These are phyloP conservation scores for Dipodomys merriami DNA, from an alignment of 2,113 vertebrate genomes.

Conservation along the genomic window DNA sequence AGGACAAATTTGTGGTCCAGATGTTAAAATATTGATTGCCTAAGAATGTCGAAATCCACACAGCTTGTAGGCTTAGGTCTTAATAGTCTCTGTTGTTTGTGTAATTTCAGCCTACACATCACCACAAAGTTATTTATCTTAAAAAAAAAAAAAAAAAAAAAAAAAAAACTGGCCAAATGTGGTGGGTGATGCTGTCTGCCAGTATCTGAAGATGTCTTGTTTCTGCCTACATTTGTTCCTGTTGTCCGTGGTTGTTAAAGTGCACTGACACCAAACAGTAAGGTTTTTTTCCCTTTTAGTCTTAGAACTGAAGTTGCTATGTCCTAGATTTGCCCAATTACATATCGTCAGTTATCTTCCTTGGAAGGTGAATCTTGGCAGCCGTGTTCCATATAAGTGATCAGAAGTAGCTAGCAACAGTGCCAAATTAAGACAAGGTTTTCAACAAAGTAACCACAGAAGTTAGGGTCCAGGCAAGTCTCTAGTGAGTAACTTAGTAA, in stretches of 20 bases:
- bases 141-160: conserved; percentile 85
- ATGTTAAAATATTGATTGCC: conserved; percentile 87
- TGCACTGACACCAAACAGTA: conserved; percentile 74
- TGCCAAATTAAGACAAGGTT: conserved; percentile 33
- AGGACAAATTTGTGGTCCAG: conserved; percentile 85
- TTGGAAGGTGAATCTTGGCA: conserved; percentile 43
- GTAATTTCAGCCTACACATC: conserved; percentile 86
- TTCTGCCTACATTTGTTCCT: conserved; percentile 79
- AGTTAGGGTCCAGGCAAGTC: neutral
- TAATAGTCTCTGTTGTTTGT: conserved; percentile 91
- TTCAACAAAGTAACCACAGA: conserved; percentile 58
- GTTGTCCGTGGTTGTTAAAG: conserved; percentile 77
- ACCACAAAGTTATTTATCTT: conserved; percentile 89
- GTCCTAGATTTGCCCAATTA: conserved; percentile 36
- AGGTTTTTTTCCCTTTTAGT: conserved; percentile 45
- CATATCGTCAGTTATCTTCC: conserved; percentile 48
- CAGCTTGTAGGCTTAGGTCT: conserved; percentile 80
- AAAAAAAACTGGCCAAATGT: conserved; percentile 85
- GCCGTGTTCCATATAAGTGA: neutral
- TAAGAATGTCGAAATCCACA: conserved; percentile 85
- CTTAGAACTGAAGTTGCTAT: conserved; percentile 17
- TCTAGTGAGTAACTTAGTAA: neutral
- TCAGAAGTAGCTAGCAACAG: conserved; percentile 31
- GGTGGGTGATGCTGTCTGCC: conserved; percentile 84
- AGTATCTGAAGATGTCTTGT: conserved; percentile 86